These are phyloP conservation scores for Coenobita brevimanus DNA, from an alignment of 1,140 invertebrate genomes.

Conservation along the genomic window DNA sequence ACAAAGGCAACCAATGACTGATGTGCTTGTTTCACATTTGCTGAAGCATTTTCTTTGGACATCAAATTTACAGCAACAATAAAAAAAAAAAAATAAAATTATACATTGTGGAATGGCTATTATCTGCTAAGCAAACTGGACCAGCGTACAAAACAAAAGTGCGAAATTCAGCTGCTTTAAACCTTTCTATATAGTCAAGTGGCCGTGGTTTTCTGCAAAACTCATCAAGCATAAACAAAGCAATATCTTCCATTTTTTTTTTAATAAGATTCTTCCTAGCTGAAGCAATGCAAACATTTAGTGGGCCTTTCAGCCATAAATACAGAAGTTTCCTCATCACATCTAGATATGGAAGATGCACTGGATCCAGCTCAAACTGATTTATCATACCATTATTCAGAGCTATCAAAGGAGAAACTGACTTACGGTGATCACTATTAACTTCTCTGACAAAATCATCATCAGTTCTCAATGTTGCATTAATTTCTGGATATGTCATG, in stretches of 20 bases:
- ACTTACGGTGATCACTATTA: not conserved
- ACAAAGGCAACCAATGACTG: constrained; percentile 21
- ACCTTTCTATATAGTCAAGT: constrained; percentile 3
- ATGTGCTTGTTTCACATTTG: constrained; percentile 18
- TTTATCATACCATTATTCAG: not conserved
- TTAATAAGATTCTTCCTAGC: constrained; percentile 12
- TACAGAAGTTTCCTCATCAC: constrained; percentile 30
- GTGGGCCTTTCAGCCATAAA: constrained; percentile 42
- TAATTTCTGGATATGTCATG: not conserved
- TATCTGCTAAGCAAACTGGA: constrained; percentile 33
- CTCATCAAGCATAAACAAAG: not conserved
- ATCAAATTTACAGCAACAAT: constrained; percentile 26
- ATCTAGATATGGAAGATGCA: constrained; percentile 20
- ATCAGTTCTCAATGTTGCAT: constrained; percentile 16
- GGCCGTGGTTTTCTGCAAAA: constrained; percentile 18
- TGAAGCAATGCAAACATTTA: constrained; percentile 16
- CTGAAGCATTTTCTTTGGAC: constrained; percentile 25
- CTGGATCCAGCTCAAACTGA: not conserved
- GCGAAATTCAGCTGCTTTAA: constrained; percentile 32
- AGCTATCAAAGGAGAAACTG: not conserved
- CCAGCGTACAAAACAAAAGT: constrained; percentile 15
- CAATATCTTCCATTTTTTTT: not conserved
- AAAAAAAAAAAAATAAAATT: constrained; percentile 25
- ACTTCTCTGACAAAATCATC: not conserved
- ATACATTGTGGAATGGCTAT: not conserved